These are phyloP conservation scores for Hylyphantes graminicola DNA, from an alignment of 1,140 invertebrate genomes.

Conservation along the genomic window DNA sequence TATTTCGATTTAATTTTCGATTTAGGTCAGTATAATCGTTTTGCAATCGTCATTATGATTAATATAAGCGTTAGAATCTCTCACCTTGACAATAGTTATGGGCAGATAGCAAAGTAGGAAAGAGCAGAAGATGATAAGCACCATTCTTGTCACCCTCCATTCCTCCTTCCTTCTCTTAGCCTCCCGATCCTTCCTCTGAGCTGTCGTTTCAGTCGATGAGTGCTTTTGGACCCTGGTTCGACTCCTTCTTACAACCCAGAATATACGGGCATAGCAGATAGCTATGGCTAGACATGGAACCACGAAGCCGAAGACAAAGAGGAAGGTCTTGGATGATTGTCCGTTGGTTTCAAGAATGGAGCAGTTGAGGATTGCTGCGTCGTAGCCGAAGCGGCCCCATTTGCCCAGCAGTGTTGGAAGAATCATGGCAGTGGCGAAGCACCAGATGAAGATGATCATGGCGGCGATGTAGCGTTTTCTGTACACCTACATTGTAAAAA, in stretches of 20 bases:
- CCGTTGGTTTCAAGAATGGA: slow-evolving; percentile 74
- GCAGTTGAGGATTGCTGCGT: slow-evolving; percentile 67
- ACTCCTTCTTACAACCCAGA: slow-evolving; percentile 78
- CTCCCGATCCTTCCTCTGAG: slow-evolving; percentile 36
- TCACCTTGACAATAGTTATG: slow-evolving; percentile 85
- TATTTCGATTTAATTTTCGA: too few species aligned
- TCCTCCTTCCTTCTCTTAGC: slow-evolving; percentile 62
- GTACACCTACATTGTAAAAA: slow-evolving; percentile 45
- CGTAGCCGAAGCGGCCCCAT: slow-evolving; percentile 84
- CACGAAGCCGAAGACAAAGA: slow-evolving; percentile 85
- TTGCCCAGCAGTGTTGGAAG: slow-evolving; percentile 81
- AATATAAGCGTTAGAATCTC: background rate
- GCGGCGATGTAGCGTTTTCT: slow-evolving; percentile 51
- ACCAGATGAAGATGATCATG: slow-evolving; percentile 76
- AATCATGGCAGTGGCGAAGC: slow-evolving; percentile 75
- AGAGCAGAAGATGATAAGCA: slow-evolving; percentile 86
- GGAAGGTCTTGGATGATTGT: slow-evolving; percentile 84
- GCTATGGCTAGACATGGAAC: slow-evolving; percentile 85
- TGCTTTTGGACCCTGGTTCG: slow-evolving; percentile 41
- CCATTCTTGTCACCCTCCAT: slow-evolving; percentile 79
- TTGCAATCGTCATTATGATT: too few species aligned
- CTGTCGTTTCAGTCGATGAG: slow-evolving; percentile 24
- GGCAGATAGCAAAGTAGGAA: slow-evolving; percentile 87
- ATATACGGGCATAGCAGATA: slow-evolving; percentile 86
- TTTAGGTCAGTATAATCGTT: too few species aligned